phyloP scores from a whole-genome alignment of 92 coral and sea anemone species.

The Epizoanthus rinbou region DNA sequence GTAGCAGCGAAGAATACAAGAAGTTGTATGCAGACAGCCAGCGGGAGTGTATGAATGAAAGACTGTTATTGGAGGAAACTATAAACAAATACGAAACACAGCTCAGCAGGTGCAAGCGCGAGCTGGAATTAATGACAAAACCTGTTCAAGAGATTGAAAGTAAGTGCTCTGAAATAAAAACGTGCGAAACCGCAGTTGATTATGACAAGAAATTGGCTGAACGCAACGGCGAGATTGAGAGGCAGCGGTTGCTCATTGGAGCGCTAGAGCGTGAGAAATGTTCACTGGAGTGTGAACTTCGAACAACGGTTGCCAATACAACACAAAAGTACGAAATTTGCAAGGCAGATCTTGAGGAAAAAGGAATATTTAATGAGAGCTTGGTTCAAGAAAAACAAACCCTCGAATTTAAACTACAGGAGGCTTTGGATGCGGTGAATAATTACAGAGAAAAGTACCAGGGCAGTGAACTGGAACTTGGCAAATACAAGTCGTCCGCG shows the following conservation, averaged over 20 bases:
- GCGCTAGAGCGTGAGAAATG: slow-evolving; percentile 13
- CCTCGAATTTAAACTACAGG: slow-evolving; percentile 27
- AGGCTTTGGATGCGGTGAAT: slow-evolving; percentile 38
- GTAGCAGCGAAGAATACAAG: slow-evolving; percentile 7
- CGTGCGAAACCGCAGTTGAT: neutral
- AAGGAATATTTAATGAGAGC: slow-evolving; percentile 41
- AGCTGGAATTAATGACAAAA: slow-evolving; percentile 18
- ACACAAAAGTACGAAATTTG: slow-evolving; percentile 29
- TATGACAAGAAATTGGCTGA: neutral
- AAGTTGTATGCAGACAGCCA: slow-evolving; percentile 18
- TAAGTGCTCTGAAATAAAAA: slow-evolving; percentile 2
- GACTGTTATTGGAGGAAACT: slow-evolving; percentile 2
- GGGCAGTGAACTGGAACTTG: slow-evolving; percentile 3
- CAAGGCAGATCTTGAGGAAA: slow-evolving; percentile 39
- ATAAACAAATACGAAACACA: slow-evolving; percentile 11
- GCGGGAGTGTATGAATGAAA: slow-evolving; percentile 17
- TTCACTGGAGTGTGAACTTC: slow-evolving; percentile 11
- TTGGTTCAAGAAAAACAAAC: slow-evolving; percentile 36
- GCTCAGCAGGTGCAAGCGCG: slow-evolving; percentile 20
- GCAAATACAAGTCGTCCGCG: neutral
- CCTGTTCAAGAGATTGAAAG: slow-evolving; percentile 5
- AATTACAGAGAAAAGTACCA: slow-evolving; percentile 29
- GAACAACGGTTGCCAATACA: slow-evolving; percentile 29
- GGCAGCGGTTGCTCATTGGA: slow-evolving; percentile 40
- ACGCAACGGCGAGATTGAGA: slow-evolving; percentile 15